Conservation (phyloP, 2,888 invertebrate genomes). For the Polyploca ridens region DNA sequence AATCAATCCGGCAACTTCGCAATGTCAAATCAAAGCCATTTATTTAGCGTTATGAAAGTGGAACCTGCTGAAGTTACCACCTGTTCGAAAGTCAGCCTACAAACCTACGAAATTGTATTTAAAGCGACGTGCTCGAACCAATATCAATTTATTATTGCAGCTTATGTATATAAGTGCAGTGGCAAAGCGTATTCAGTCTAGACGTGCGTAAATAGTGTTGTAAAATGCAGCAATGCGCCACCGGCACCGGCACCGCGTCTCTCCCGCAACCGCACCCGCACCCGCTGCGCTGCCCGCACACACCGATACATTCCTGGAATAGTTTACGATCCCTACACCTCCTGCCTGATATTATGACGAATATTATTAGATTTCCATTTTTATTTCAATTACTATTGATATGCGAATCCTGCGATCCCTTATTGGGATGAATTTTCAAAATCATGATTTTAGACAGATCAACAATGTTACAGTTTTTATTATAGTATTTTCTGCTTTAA, state of each 20-base stretch:
- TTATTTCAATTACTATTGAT: too few species aligned
- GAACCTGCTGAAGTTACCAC: too few species aligned
- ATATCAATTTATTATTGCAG: conserved; percentile 31
- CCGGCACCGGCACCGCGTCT: background rate
- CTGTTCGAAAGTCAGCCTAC: background rate
- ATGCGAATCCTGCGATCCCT: too few species aligned
- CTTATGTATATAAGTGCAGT: conserved; percentile 12
- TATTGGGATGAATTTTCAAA: too few species aligned
- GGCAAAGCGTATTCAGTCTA: conserved; percentile 44
- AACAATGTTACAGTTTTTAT: too few species aligned
- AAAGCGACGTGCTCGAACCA: conserved; percentile 22
- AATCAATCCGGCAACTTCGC: too few species aligned
- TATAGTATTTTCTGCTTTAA: too few species aligned
- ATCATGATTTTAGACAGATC: too few species aligned
- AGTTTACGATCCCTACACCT: conserved; percentile 10
- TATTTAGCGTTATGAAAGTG: too few species aligned
- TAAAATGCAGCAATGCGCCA: conserved; percentile 24
- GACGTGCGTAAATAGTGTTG: conserved; percentile 56
- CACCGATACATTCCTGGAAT: background rate
- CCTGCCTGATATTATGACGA: background rate
- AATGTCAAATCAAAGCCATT: too few species aligned
- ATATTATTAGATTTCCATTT: background rate
- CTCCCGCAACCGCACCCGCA: background rate
- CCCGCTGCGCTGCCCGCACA: background rate
- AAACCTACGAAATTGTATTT: background rate